A percentile compares a stretch with the other conserved stretches of the same genome.
Evolutionary conservation across 2,888 invertebrate species (phyloP).

Genomic region (Drosophila cyrtoloma): DNA sequence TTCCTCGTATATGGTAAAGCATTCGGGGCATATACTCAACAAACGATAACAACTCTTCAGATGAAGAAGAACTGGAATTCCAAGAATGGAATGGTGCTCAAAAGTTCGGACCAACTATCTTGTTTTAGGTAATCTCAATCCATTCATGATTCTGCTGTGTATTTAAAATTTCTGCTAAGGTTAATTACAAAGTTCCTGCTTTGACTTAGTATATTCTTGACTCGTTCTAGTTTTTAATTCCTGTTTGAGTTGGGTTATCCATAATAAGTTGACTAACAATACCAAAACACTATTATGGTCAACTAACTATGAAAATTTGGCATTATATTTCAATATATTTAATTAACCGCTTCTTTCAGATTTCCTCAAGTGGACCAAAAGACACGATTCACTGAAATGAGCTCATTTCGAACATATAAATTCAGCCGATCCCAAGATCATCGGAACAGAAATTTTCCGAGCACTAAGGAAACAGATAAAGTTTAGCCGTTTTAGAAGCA

Average conservation of each 20-base stretch:
- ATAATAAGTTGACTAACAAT: neutral
- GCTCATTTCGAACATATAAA: neutral
- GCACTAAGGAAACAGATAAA: neutral
- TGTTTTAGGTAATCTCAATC: constrained; percentile 47
- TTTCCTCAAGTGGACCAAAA: neutral
- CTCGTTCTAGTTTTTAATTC: neutral
- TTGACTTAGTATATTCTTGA: neutral
- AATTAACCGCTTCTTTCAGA: neutral
- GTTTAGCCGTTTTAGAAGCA: no score
- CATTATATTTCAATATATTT: neutral
- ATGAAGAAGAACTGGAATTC: constrained; percentile 62
- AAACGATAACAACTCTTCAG: constrained; percentile 21
- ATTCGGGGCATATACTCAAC: constrained; percentile 35
- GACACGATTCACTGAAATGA: neutral
- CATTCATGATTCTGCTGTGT: neutral
- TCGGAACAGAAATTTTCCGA: neutral
- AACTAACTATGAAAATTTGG: neutral
- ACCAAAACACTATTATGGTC: neutral
- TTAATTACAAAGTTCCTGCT: neutral
- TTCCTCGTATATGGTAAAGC: constrained; percentile 35
- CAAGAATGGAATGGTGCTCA: constrained; percentile 32
- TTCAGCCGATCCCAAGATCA: neutral
- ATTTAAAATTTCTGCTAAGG: neutral
- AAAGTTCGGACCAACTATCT: constrained; percentile 34
- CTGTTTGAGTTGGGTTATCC: neutral